These are phyloP conservation scores for Atopsyche davidsoni DNA, from an alignment of 1,140 invertebrate species.

Conservation along the genomic window DNA sequence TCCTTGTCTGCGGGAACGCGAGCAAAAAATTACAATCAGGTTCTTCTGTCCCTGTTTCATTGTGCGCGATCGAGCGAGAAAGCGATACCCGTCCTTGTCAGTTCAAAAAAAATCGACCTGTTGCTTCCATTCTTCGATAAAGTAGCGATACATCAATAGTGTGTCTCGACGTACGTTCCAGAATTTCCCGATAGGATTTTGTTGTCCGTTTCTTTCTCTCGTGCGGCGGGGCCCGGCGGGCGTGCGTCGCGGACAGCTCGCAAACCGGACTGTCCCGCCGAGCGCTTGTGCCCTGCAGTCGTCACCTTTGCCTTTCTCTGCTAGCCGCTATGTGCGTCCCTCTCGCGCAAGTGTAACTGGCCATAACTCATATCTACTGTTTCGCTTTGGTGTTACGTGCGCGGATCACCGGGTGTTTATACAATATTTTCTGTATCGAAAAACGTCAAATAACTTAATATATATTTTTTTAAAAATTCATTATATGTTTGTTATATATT, in stretches of 20 bases:
- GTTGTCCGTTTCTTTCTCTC: background rate
- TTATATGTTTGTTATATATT: no score
- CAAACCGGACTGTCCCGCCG: constrained; percentile 16
- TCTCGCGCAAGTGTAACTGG: constrained; percentile 18
- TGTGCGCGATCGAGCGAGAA: no score
- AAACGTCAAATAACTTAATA: no score
- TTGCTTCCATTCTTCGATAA: constrained; percentile 14
- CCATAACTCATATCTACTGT: constrained; percentile 15
- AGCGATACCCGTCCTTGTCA: constrained; percentile 16
- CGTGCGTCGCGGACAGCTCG: constrained; percentile 2
- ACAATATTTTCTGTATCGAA: constrained; percentile 1
- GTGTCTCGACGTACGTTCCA: background rate
- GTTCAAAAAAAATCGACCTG: constrained; percentile 22
- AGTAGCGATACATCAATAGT: background rate
- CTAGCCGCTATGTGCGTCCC: background rate
- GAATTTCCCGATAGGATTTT: no score
- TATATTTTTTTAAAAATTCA: no score
- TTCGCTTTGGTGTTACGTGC: constrained; percentile 12
- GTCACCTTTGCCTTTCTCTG: constrained; percentile 11
- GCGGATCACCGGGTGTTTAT: background rate
- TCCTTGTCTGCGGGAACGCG: no score
- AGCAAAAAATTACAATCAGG: no score
- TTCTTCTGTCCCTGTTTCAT: no score
- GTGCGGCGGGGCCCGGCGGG: background rate
- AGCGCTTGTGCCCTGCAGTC: constrained; percentile 15